A percentile compares a stretch with the other conserved stretches of the same genome.
These are phyloP conservation scores for Frankliniella fusca DNA, from an alignment of 2,888 invertebrate species.

Conservation along the genomic window DNA sequence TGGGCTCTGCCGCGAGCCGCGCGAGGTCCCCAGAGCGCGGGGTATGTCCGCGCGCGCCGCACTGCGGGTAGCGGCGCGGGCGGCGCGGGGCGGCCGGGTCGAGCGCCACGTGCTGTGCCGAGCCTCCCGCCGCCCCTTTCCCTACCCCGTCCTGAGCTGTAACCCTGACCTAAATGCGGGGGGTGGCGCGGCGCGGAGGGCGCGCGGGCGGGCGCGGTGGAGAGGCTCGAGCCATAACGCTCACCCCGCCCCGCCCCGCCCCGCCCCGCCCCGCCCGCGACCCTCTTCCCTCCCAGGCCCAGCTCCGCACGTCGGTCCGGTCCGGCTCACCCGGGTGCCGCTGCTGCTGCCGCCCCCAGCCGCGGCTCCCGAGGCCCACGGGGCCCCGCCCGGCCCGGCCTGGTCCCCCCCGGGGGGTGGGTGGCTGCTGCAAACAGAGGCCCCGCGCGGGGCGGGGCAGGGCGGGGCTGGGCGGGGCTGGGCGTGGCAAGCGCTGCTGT, in stretches of 20 bases:
- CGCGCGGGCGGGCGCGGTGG: neutral
- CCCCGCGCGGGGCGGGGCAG: neutral
- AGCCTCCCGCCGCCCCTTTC: neutral
- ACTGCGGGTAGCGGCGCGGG: neutral
- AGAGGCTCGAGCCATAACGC: neutral
- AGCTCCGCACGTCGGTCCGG: neutral
- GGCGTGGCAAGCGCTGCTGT: neutral
- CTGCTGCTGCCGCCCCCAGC: neutral
- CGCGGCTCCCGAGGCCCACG: neutral
- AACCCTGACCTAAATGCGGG: constrained; percentile 22
- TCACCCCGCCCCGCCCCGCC: neutral
- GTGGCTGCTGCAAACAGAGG: neutral
- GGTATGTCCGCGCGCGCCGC: neutral
- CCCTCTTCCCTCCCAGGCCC: neutral
- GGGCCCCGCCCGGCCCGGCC: neutral
- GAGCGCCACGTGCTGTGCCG: neutral
- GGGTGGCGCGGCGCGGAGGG: neutral
- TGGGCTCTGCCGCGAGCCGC: neutral
- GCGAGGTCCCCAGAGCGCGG: neutral
- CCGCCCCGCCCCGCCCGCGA: neutral
- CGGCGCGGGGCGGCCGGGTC: neutral
- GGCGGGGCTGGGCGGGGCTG: neutral
- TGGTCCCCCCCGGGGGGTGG: neutral
- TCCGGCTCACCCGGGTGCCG: no score
- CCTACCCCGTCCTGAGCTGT: neutral